Percentiles rank a stretch among this genome's conserved stretches.
phyloP scores from a whole-genome alignment of 64 coral and sea anemone genomes.

The Montipora cactus region DNA sequence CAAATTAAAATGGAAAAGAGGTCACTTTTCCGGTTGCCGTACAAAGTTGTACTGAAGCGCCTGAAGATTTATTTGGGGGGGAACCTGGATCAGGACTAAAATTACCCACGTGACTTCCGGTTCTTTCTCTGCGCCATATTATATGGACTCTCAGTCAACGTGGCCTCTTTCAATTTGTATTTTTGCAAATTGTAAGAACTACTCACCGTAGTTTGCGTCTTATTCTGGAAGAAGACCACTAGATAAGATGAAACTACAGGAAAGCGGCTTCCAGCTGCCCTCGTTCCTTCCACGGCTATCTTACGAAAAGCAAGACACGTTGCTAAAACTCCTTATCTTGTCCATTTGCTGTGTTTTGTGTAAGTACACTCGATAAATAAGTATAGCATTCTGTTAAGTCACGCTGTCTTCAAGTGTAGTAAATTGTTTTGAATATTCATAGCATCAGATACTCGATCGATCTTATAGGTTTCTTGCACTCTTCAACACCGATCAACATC shows the following conservation, averaged over 20 bases:
- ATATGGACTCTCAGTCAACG: slow-evolving; percentile 91
- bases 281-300: slow-evolving; percentile 91
- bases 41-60: background rate
- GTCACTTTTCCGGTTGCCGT: too few relatives aligned
- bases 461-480: too few relatives aligned
- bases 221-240: slow-evolving; percentile 1
- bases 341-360: slow-evolving; percentile 94
- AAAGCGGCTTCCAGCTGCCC: slow-evolving; percentile 83
- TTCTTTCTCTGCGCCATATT: slow-evolving; percentile 92
- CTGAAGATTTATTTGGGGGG: background rate
- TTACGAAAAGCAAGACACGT: slow-evolving; percentile 97
- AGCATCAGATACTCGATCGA: too few relatives aligned
- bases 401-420: background rate
- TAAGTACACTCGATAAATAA: slow-evolving; percentile 54
- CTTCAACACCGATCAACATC: too few relatives aligned
- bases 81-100: slow-evolving; percentile 38
- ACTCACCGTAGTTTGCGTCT: slow-evolving; percentile 31
- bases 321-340: slow-evolving; percentile 91
- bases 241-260: slow-evolving; percentile 90
- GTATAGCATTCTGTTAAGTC: background rate
- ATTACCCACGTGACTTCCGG: slow-evolving; percentile 46
- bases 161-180: slow-evolving; percentile 85
- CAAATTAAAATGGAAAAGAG: background rate
- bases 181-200: slow-evolving; percentile 34
- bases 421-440: background rate